Evolutionary conservation across 2,888 invertebrate genomes (phyloP).

Genomic region (Cylloceria caligata): DNA sequence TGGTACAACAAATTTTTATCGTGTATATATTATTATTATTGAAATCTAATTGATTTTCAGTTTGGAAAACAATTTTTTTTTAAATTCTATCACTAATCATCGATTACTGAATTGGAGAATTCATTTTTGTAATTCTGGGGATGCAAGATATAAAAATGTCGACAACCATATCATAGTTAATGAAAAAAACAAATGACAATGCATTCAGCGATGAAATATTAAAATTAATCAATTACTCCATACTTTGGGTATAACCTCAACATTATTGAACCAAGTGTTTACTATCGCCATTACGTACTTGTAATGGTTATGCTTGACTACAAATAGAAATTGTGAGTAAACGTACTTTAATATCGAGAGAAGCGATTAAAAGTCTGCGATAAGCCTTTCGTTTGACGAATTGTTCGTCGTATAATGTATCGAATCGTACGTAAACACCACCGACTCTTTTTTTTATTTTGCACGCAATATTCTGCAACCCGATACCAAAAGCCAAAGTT

Average conservation of each 20-base stretch:
- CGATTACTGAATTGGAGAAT: not conserved
- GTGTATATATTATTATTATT: not conserved
- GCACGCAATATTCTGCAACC: no score
- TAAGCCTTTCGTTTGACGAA: not conserved
- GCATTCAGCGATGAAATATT: not conserved
- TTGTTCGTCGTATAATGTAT: not conserved
- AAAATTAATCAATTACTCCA: not conserved
- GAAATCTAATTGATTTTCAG: not conserved
- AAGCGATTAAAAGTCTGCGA: not conserved
- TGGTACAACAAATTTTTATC: not conserved
- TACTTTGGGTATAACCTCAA: slow-evolving; percentile 9
- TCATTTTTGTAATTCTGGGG: not conserved
- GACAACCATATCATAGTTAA: not conserved
- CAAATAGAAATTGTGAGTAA: not conserved
- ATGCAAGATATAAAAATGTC: not conserved
- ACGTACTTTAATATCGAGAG: not conserved
- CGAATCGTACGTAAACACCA: not conserved
- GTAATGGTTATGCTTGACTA: not conserved
- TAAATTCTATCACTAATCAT: no score
- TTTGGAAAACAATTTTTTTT: not conserved
- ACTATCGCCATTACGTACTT: not conserved
- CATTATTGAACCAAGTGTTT: not conserved
- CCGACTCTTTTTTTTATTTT: not conserved
- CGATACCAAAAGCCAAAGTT: no score
- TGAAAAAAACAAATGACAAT: not conserved